Base-by-base conservation (phyloP, 2,888 invertebrate species). In the Iselma pallidipennis region DNA sequence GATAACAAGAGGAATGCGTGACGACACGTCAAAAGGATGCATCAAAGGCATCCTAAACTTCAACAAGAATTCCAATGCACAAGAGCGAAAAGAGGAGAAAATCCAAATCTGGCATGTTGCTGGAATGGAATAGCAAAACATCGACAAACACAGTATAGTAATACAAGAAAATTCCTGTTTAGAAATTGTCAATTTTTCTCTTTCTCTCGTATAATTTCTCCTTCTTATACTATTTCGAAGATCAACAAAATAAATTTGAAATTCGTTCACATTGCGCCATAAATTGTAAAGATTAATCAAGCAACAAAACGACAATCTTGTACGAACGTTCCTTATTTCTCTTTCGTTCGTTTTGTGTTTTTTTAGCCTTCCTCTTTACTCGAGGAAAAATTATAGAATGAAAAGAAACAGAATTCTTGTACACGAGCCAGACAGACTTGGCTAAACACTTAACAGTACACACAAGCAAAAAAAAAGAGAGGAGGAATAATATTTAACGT, bases 211-310 rank as follows among this genome's bases (percentile, higher is more conserved):
- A n/a, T n/a, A n/a, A n/a, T 45, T 45, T 45, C 23, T 45, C 4
- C 1, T 12, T 12, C 23, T 10, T 16, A 1, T 45, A 37, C 16
- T 37, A 37, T 1, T 14, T 14, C 16, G 10, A 42, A 66, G 56
- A 56, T 64, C 52, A 56, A 50, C 57, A 61, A 71, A 68, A 75
- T 74, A 74, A 74, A 74, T 74, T 74, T 45, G 70, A 69, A 72
- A 72, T 71, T 70, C 71, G 72, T 66, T 73, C 52, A 67, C 71
- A 71, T 71, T 74, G 73, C 72, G 74, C 73, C 75, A 76, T 76
- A 76, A 76, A 76, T 76, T 74, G 71, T 70, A 73, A 75, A 76
- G 75, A 76, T 76, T 75, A 76, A 76, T 76, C 76, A 76, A 75
- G 73, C 49, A 61, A 31, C 55, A 60, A 58, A 62, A 57, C 59